Percentiles rank a stretch among this genome's conserved stretches.
Conservation (phyloP, 2,113 vertebrate species). For the Tupaia chinensis region DNA sequence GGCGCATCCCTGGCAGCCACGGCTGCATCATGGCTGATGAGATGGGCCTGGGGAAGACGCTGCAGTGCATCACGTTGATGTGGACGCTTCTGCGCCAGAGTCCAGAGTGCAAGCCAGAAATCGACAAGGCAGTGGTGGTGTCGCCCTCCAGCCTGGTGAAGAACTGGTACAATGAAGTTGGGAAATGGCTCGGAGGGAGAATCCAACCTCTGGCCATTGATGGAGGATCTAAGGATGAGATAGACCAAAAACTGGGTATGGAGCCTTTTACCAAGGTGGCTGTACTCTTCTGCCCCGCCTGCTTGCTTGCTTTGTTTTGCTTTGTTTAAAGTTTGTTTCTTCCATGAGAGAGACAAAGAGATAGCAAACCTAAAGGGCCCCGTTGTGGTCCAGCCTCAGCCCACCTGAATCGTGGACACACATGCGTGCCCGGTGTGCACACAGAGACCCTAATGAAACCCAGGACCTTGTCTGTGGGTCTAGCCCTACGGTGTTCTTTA, state of each 20-base stretch:
- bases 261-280: constrained; percentile 4
- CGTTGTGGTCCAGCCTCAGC: too few relatives aligned
- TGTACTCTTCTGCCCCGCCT: not conserved
- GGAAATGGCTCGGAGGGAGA: constrained; percentile 96
- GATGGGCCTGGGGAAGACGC: constrained; percentile 98
- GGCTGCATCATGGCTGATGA: constrained; percentile 99
- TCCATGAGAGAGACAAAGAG: too few relatives aligned
- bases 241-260: constrained; percentile 94
- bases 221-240: constrained; percentile 95
- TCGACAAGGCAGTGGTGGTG: constrained; percentile 96
- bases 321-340: too few relatives aligned
- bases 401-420: too few relatives aligned
- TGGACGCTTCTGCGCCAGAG: constrained; percentile 98
- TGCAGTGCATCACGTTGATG: constrained; percentile 96
- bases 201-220: constrained; percentile 96
- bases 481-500: too few relatives aligned
- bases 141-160: constrained; percentile 97
- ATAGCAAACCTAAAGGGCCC: too few relatives aligned
- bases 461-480: too few relatives aligned
- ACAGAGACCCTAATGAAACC: too few relatives aligned
- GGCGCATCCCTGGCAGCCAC: constrained; percentile 91
- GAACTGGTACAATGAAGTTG: constrained; percentile 98
- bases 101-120: constrained; percentile 94
- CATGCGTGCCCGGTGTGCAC: too few relatives aligned
- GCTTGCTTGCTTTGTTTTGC: not conserved